phyloP scores from a whole-genome alignment of 2,113 vertebrate species.

The Monopterus albus region DNA sequence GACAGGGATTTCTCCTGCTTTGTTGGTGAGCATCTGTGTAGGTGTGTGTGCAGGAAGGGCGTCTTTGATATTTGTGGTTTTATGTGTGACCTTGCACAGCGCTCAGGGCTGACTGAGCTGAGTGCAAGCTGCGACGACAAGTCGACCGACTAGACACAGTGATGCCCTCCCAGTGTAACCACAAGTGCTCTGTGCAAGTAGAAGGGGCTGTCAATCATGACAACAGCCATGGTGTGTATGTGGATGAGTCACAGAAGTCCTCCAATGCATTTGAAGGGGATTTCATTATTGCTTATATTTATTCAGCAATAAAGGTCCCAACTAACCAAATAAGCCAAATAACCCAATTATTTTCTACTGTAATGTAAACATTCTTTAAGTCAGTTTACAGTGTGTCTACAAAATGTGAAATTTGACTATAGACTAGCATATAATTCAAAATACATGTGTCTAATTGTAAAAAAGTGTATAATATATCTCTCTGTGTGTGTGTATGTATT shows the following conservation, averaged over 20 bases:
- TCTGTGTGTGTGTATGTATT: too few species aligned
- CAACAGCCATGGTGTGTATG: constrained; percentile 19
- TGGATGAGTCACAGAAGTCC: constrained; percentile 38
- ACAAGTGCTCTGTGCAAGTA: constrained; percentile 41
- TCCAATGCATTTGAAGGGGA: constrained; percentile 19
- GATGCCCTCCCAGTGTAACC: constrained; percentile 35
- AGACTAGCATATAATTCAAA: background rate
- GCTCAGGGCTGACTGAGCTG: constrained; percentile 56
- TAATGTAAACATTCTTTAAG: background rate
- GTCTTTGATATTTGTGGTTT: constrained; percentile 38
- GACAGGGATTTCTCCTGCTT: constrained; percentile 13
- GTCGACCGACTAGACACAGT: constrained; percentile 27
- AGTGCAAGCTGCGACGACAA: constrained; percentile 29
- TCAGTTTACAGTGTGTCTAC: background rate
- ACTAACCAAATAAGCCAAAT: too few species aligned
- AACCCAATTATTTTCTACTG: background rate
- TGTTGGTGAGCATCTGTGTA: background rate
- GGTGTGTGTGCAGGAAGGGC: background rate
- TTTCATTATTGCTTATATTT: background rate
- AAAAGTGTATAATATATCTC: too few species aligned
- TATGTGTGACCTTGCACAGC: constrained; percentile 65
- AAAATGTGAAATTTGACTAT: background rate
- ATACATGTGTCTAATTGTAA: too few species aligned
- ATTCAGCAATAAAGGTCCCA: background rate
- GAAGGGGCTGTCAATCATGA: constrained; percentile 58